These are phyloP conservation scores for Periphyllus acericola DNA, from an alignment of 2,888 invertebrate genomes.

Conservation along the genomic window DNA sequence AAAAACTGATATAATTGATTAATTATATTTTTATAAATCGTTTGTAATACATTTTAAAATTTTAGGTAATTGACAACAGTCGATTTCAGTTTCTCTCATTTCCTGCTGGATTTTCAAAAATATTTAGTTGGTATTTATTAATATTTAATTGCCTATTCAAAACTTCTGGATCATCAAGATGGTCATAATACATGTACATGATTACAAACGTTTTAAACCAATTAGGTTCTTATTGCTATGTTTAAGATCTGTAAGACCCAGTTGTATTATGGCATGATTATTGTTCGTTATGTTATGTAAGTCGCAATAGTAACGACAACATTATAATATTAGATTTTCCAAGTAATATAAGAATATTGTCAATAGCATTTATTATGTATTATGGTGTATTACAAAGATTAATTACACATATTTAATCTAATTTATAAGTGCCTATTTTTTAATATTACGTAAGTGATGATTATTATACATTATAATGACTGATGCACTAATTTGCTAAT, in stretches of 20 bases:
- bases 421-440: constrained; percentile 13
- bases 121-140: neutral
- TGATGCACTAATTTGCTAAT: constrained; percentile 24
- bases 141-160: neutral
- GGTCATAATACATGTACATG: too few relatives aligned
- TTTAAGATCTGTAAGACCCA: neutral
- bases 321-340: neutral
- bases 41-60: neutral
- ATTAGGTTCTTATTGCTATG: neutral
- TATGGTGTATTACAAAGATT: constrained; percentile 15
- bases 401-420: neutral
- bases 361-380: constrained; percentile 2
- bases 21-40: too few relatives aligned
- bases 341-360: constrained; percentile 10
- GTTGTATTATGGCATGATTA: neutral
- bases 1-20: neutral
- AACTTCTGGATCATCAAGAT: neutral
- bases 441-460: constrained; percentile 23
- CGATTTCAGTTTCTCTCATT: neutral
- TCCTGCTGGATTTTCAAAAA: neutral
- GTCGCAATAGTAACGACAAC: neutral
- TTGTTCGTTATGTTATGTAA: neutral
- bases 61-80: neutral
- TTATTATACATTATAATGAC: constrained; percentile 10
- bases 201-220: too few relatives aligned